Evolutionary conservation across 1,140 invertebrate genomes (phyloP), one percentile per base, ranked within the genome.

Genomic region (Drosophila ananassae): DNA sequence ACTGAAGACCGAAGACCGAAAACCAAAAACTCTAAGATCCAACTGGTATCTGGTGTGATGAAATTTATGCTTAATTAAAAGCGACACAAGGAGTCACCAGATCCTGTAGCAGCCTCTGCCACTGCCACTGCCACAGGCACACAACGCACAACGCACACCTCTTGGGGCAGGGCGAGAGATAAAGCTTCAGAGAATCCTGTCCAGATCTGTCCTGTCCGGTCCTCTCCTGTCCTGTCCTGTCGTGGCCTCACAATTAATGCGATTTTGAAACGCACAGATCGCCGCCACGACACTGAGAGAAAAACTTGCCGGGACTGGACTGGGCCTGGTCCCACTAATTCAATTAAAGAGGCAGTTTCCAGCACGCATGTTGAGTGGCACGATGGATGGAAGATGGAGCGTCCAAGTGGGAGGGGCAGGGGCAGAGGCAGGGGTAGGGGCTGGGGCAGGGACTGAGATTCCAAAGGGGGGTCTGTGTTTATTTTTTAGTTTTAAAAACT

Each of bases 1-100:
- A 32, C 30, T 32, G 30, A n/a, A 17, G 39, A n/a, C n/a, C 9
- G 25, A 32, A 10, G 9, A 32, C 32, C 4, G 39, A 3, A 13
- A 44, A 44, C n/a, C 17, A 3, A 2, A 7, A 44, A 44, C n/a
- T 44, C 3, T 3, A 44, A 44, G 37, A 54, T 77, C 57, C 53
- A 61, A 37, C 54, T 87, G 76, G 73, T 90, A 89, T 90, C 89
- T 85, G 77, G 75, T 75, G 90, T 82, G 85, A 89, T 85, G 78
- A 87, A 91, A 91, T 91, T 91, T 91, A 91, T 91, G 89, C 89
- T 89, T 91, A 91, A 91, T 91, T 91, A 91, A 91, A 91, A 89
- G 81, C 82, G 83, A 90, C 89, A 89, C 76, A 82, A 80, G 76
- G 77, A 68, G 73, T 77, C 73, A 74, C 53, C 62, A 75, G 73